Evolutionary conservation across 1,140 invertebrate species (phyloP).

Genomic region (Drosophila melanogaster): Release_6_plus_ISO1_MT NT_033779.5:4900001-4900500

Average conservation of each 20-base stretch:
- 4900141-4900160: conserved; percentile 49
- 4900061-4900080: not conserved
- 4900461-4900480: conserved; percentile 34
- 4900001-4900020: conserved; percentile 2
- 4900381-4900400: conserved; percentile 59
- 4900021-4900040: conserved; percentile 36
- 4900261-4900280: conserved; percentile 35
- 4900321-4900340: conserved; percentile 60
- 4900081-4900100: conserved; percentile 54
- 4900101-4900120: conserved; percentile 52
- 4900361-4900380: conserved; percentile 49
- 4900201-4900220: conserved; percentile 42
- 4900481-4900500: conserved; percentile 36
- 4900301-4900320: conserved; percentile 15
- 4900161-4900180: conserved; percentile 7
- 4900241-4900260: conserved; percentile 40
- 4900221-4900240: conserved; percentile 60
- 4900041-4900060: conserved; percentile 13
- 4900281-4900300: conserved; percentile 43
- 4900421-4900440: conserved; percentile 24
- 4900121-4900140: conserved; percentile 44
- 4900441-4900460: not conserved
- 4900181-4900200: conserved; percentile 32
- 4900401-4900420: conserved; percentile 17
- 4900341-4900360: conserved; percentile 47